These are phyloP conservation scores for Seladonia tumulorum DNA, from an alignment of 2,888 invertebrate genomes.

Conservation along the genomic window DNA sequence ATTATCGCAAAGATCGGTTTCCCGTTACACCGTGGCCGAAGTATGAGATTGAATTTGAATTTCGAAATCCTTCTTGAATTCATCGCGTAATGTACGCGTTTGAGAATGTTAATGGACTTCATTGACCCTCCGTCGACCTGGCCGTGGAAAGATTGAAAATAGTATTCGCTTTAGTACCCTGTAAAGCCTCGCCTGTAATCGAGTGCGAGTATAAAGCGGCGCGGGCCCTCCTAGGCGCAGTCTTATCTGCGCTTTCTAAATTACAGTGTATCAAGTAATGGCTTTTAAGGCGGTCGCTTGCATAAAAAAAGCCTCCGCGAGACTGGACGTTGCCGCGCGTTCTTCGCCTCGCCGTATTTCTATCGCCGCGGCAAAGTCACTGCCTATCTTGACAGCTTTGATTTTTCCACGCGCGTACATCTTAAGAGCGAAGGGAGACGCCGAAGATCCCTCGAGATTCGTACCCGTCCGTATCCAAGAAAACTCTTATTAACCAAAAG, in stretches of 20 bases:
- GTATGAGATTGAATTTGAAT: neutral
- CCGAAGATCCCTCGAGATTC: neutral
- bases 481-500: conserved; percentile 30
- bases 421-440: neutral
- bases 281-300: conserved; percentile 61
- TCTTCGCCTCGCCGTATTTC: conserved; percentile 30
- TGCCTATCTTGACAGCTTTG: conserved; percentile 48
- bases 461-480: neutral
- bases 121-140: conserved; percentile 15
- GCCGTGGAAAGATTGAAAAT: conserved; percentile 45
- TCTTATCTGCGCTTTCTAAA: conserved; percentile 61
- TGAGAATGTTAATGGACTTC: conserved; percentile 1
- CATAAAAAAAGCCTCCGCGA: conserved; percentile 34
- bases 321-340: conserved; percentile 16
- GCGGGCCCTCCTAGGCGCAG: conserved; percentile 28
- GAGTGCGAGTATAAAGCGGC: conserved; percentile 41
- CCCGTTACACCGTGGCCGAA: neutral
- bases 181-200: conserved; percentile 52
- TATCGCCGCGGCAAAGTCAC: neutral
- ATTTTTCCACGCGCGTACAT: conserved; percentile 22
- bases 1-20: neutral
- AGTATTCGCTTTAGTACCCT: conserved; percentile 44
- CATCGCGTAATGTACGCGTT: neutral
- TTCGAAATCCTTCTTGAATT: neutral
- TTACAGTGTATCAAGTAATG: conserved; percentile 67